Percentiles rank a stretch among this genome's conserved stretches.
Conservation (phyloP, 2,113 vertebrate species). For the Cepphus grylle region DNA sequence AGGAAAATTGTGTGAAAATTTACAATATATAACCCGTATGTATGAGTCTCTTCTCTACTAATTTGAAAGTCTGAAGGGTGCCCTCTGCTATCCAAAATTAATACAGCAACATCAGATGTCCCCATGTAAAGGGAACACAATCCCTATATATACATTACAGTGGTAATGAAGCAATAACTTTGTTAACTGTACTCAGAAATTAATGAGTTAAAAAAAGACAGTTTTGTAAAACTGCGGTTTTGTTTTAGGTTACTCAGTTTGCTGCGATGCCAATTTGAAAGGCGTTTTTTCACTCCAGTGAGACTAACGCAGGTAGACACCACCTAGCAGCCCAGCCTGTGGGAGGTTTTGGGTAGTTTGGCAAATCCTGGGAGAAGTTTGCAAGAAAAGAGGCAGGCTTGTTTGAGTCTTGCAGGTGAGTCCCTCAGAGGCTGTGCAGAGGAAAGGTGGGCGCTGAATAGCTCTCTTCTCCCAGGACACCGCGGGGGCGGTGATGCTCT, state of each 20-base stretch:
- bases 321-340: background rate
- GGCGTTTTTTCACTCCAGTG: background rate
- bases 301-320: background rate
- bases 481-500: background rate
- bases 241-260: background rate
- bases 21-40: rapidly evolving
- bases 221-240: background rate
- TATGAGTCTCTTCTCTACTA: background rate
- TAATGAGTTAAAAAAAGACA: background rate
- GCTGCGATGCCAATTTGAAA: background rate
- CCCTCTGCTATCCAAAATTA: background rate
- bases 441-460: background rate
- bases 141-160: background rate
- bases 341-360: background rate
- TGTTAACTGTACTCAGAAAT: background rate
- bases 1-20: background rate
- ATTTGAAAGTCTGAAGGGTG: background rate
- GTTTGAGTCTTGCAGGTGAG: background rate
- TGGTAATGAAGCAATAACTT: background rate
- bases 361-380: background rate
- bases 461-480: background rate
- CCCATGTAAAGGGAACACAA: background rate
- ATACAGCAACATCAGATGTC: background rate
- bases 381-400: background rate
- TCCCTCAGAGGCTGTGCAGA: background rate